These are phyloP conservation scores for Capitulum mitella DNA, from an alignment of 2,888 invertebrate species.

Conservation along the genomic window DNA sequence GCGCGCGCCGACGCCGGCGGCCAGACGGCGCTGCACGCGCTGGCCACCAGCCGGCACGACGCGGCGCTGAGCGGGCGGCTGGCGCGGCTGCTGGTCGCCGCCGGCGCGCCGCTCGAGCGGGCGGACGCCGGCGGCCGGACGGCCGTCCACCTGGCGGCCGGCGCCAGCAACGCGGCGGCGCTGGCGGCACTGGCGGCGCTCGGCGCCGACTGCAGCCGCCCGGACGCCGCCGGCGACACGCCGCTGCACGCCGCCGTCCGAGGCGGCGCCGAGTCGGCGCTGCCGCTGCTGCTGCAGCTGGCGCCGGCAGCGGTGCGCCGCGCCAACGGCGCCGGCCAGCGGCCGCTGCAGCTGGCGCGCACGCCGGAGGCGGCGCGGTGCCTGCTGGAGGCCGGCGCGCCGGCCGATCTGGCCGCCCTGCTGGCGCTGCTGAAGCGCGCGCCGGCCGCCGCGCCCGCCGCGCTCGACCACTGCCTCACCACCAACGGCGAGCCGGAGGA, in stretches of 20 bases:
- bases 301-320: not conserved
- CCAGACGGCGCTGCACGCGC: not conserved
- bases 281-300: not conserved
- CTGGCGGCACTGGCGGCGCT: not conserved
- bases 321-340: not conserved
- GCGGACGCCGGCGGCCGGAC: not conserved
- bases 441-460: constrained; percentile 50
- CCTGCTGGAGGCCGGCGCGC: constrained; percentile 49
- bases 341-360: not conserved
- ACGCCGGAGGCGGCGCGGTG: constrained; percentile 37
- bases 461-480: constrained; percentile 50
- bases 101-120: not conserved
- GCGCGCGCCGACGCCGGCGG: not conserved
- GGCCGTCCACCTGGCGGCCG: not conserved
- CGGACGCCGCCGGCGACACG: not conserved
- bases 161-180: not conserved
- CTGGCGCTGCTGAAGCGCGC: constrained; percentile 51
- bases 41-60: not conserved
- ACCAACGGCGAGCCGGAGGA: constrained; percentile 47
- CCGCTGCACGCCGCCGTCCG: not conserved
- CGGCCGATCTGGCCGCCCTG: constrained; percentile 47
- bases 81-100: not conserved
- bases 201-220: not conserved
- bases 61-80: not conserved
- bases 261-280: not conserved